Base-by-base conservation (phyloP, 2,113 vertebrate genomes). In the Siphamia tubifer region DNA sequence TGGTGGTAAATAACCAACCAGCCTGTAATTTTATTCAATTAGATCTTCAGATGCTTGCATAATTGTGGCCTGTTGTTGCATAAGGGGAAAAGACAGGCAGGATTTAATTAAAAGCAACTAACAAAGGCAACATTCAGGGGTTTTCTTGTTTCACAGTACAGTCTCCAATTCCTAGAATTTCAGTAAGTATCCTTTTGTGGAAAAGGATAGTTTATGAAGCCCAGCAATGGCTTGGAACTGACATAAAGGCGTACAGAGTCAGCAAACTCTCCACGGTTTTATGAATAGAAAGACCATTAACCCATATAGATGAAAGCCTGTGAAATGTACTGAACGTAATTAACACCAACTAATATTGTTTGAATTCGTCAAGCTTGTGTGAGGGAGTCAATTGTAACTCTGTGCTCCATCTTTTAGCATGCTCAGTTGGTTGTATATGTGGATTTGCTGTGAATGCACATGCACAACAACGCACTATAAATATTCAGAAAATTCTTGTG, bases 111-210 rank as follows among this genome's bases (percentile, higher is more conserved):
- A 81, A 69, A 78, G 67, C 76, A 74, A 32, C 47, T 64, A 84
- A 88, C 83, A 90, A 87, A 87, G 72, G 65, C 63, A 84, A 84
- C 82, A 88, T 83, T 87, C 48, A 90, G 38, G 28, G 40, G 19
- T 38, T 79, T 68, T 62, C 30, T 75, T 24, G 25, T 70, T 85
- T 48, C 56, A 44, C 56, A 52, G 57, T 43, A 76, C 8, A 21
- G 28, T 44, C 48, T 24, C 24, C 44, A 7, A 61, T 85, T 90
- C 82, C 62, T 73, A 81, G 82, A 87, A 89, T 66, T 79, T 75
- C 45, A 52, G 63, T 57, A 54, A 53, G 45, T 48, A 60, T 78
- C 12, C 44, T 39, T 61, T 72, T 75, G 55, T 81, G 44, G 34
- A 77, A 62, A 53, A 55, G 20, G 8, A 47, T 30, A 20, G 25